Conservation (phyloP, 1,140 invertebrate genomes). For the Heliconius congener region DNA sequence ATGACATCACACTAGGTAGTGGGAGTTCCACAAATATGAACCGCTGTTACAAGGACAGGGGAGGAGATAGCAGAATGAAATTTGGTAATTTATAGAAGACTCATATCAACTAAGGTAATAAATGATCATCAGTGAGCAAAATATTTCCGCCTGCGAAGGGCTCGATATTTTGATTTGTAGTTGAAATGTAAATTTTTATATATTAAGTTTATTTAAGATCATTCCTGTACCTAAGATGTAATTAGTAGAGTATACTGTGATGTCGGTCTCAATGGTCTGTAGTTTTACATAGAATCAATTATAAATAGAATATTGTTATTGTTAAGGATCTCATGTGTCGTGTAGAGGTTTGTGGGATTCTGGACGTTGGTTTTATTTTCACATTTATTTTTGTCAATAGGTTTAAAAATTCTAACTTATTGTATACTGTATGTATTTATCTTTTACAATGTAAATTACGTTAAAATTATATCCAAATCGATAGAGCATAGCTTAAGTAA, state of each 20-base stretch:
- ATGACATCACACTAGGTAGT: no score
- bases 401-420: slow-evolving; percentile 31
- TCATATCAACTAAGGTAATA: neutral
- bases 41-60: no score
- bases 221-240: slow-evolving; percentile 80
- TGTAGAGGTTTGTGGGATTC: slow-evolving; percentile 69
- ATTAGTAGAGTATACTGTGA: slow-evolving; percentile 78
- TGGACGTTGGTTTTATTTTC: slow-evolving; percentile 59
- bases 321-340: slow-evolving; percentile 80
- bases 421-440: slow-evolving; percentile 29
- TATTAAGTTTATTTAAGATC: slow-evolving; percentile 69
- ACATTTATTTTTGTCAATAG: slow-evolving; percentile 33
- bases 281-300: slow-evolving; percentile 77
- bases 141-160: slow-evolving; percentile 60
- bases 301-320: slow-evolving; percentile 79
- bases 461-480: slow-evolving; percentile 30
- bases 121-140: slow-evolving; percentile 42
- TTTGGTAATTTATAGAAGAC: no score
- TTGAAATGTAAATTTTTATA: slow-evolving; percentile 73
- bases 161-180: slow-evolving; percentile 64
- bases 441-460: slow-evolving; percentile 28
- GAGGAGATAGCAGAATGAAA: no score
- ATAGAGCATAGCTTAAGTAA: slow-evolving; percentile 34
- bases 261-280: slow-evolving; percentile 78
- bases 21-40: no score